phyloP scores from a whole-genome alignment of 2,888 invertebrate genomes.

The Pseudeuparius sepicola region DNA sequence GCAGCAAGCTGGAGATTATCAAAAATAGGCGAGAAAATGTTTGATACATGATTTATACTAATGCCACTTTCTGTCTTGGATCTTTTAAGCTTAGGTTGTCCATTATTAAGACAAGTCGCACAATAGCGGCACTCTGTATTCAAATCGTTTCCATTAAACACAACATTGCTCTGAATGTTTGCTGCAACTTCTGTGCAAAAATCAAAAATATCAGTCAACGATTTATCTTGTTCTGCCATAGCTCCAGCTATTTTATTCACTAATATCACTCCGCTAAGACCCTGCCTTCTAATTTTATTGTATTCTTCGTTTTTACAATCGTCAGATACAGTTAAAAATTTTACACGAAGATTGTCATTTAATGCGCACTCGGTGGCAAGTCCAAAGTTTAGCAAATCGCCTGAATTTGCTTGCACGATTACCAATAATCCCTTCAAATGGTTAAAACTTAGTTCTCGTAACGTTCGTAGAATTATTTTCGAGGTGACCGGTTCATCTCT shows the following conservation, averaged over 20 bases:
- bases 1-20: constrained; percentile 9
- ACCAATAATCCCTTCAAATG: constrained; percentile 55
- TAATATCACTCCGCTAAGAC: constrained; percentile 47
- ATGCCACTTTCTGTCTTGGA: constrained; percentile 12
- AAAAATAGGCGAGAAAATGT: too few species aligned
- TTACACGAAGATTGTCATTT: constrained; percentile 45
- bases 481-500: constrained; percentile 30
- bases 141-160: constrained; percentile 7
- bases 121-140: constrained; percentile 8
- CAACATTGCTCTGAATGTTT: constrained; percentile 56
- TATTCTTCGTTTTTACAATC: constrained; percentile 46
- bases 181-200: constrained; percentile 42
- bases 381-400: constrained; percentile 72
- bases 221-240: constrained; percentile 52
- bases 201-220: constrained; percentile 46
- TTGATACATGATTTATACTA: too few species aligned
- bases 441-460: constrained; percentile 33
- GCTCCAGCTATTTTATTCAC: constrained; percentile 63
- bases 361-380: constrained; percentile 67
- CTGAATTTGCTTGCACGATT: constrained; percentile 66
- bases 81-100: constrained; percentile 4
- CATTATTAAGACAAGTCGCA: not conserved
- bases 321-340: constrained; percentile 56
- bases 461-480: constrained; percentile 30
- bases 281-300: constrained; percentile 28